phyloP scores from a whole-genome alignment of 2,888 invertebrate species.

The Gibbula magus region DNA sequence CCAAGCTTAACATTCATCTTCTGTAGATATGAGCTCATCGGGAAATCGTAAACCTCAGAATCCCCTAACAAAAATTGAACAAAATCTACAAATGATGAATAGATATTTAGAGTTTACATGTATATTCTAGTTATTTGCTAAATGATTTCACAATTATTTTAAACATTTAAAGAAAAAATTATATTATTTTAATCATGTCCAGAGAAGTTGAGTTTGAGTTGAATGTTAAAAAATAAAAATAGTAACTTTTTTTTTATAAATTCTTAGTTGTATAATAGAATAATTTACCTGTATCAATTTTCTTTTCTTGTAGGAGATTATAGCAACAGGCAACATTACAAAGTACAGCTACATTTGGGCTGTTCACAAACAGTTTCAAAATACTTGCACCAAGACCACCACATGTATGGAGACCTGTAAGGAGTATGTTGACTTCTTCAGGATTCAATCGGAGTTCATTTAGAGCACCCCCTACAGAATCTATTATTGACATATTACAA shows the following conservation, averaged over 20 bases:
- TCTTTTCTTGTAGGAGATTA: constrained; percentile 80
- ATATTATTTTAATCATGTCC: too few species aligned
- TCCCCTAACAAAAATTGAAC: background rate
- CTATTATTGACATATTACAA: constrained; percentile 47
- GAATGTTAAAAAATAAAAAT: too few species aligned
- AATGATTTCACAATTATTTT: too few species aligned
- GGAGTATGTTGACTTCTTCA: constrained; percentile 38
- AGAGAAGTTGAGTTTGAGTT: too few species aligned
- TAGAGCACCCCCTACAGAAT: constrained; percentile 39
- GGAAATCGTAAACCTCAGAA: constrained; percentile 54
- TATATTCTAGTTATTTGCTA: too few species aligned
- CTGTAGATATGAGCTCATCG: constrained; percentile 57
- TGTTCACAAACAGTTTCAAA: constrained; percentile 82
- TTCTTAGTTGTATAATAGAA: too few species aligned
- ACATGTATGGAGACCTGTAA: constrained; percentile 90
- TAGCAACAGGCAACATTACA: constrained; percentile 94
- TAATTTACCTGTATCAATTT: constrained; percentile 39
- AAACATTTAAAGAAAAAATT: too few species aligned
- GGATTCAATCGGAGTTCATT: background rate
- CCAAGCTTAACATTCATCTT: constrained; percentile 78
- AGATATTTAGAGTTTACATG: background rate
- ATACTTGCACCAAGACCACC: constrained; percentile 87
- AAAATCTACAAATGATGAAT: background rate
- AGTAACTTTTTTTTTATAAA: too few species aligned
- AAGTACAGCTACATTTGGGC: constrained; percentile 78